Evolutionary conservation across 2,113 vertebrate genomes (phyloP).

Genomic region (Cyanoderma ruficeps): DNA sequence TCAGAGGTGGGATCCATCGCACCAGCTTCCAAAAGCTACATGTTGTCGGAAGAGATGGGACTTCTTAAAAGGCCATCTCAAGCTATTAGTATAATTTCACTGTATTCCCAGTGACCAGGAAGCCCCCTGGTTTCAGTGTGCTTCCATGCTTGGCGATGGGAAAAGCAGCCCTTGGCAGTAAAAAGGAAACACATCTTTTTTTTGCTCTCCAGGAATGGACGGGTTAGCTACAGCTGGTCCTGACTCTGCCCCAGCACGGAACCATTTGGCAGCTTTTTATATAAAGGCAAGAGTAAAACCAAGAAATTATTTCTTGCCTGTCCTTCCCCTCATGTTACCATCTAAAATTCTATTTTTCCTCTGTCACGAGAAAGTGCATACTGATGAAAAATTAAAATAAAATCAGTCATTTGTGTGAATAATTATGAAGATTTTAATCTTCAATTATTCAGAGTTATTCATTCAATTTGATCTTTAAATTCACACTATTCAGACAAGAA

Average conservation of each 20-base stretch:
- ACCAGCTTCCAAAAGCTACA: not conserved
- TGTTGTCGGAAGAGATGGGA: not conserved
- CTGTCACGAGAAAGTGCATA: not conserved
- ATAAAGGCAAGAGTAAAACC: not conserved
- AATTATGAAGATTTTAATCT: not conserved
- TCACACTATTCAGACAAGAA: not conserved
- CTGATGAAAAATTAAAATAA: constrained; percentile 3
- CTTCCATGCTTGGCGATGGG: not conserved
- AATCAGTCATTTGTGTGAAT: not conserved
- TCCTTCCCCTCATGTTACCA: not conserved
- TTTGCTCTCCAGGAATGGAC: not conserved
- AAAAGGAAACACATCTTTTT: not conserved
- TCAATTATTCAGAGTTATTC: not conserved
- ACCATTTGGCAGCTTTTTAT: not conserved
- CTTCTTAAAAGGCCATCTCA: not conserved
- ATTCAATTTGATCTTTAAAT: constrained; percentile 21
- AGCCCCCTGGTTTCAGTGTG: not conserved
- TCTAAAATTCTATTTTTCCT: not conserved
- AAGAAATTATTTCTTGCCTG: not conserved
- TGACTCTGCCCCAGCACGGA: not conserved
- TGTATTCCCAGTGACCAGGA: not conserved
- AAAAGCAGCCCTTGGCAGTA: not conserved
- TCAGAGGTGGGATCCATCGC: not conserved
- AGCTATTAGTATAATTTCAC: not conserved
- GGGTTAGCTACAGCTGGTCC: not conserved